phyloP scores from a whole-genome alignment of 2,888 invertebrate species.

The Petrolisthes manimaculis region DNA sequence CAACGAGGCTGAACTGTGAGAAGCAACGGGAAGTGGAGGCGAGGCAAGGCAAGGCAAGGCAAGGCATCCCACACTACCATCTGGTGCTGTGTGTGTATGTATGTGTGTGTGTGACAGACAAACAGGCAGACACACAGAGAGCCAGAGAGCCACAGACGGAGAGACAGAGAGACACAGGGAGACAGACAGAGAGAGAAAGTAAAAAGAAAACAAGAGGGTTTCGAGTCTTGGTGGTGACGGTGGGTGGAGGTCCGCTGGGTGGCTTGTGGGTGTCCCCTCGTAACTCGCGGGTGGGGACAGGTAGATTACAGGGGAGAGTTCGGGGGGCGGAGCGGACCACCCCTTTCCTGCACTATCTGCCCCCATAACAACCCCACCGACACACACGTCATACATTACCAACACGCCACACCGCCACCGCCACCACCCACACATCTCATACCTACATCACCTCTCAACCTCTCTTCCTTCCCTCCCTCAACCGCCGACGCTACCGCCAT shows the following conservation, averaged over 20 bases:
- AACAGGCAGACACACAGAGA: background rate
- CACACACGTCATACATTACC: slow-evolving; percentile 37
- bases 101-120: too few relatives aligned
- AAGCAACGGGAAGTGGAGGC: background rate
- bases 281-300: slow-evolving; percentile 48
- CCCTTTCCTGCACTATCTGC: slow-evolving; percentile 47
- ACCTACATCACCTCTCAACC: background rate
- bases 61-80: too few relatives aligned
- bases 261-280: slow-evolving; percentile 27
- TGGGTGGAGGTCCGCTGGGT: slow-evolving; percentile 7
- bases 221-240: slow-evolving; percentile 27
- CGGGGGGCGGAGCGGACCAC: slow-evolving; percentile 37
- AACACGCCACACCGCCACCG: slow-evolving; percentile 4
- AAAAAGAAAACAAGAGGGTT: background rate
- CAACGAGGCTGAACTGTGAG: background rate
- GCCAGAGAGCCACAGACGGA: too few relatives aligned
- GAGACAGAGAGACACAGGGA: slow-evolving; percentile 22
- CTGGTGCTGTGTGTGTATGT: too few relatives aligned
- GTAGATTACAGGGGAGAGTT: slow-evolving; percentile 32
- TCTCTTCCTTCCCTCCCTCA: background rate
- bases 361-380: slow-evolving; percentile 31
- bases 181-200: slow-evolving; percentile 14
- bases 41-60: too few relatives aligned
- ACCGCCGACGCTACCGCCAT: background rate
- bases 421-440: background rate